Percentiles rank a stretch among this genome's conserved stretches.
Evolutionary conservation across 2,888 invertebrate genomes (phyloP).

Genomic region (Xestia sexstrigata): DNA sequence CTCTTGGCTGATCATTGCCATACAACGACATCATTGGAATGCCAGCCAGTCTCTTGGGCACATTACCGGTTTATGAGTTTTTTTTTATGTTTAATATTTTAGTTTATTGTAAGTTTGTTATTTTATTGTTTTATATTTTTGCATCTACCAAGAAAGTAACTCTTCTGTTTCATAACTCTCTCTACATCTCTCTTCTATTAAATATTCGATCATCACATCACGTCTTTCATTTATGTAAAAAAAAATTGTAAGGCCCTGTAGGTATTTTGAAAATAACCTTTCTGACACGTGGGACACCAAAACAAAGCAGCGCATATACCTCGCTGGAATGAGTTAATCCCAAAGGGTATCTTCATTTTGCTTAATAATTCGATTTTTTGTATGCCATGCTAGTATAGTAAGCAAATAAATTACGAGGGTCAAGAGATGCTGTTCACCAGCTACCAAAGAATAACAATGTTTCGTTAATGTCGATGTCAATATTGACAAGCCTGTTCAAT

Average conservation of each 20-base stretch:
- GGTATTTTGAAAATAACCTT: not conserved
- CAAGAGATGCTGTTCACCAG: conserved; percentile 16
- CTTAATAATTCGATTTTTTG: not conserved
- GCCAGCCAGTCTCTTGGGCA: too few relatives aligned
- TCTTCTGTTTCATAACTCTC: not conserved
- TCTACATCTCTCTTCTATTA: too few relatives aligned
- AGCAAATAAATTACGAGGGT: conserved; percentile 25
- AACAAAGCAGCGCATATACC: not conserved
- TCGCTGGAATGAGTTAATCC: not conserved
- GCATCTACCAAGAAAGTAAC: too few relatives aligned
- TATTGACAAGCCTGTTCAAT: conserved; percentile 48
- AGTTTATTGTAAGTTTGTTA: too few relatives aligned
- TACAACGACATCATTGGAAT: too few relatives aligned
- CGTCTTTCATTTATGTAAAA: not conserved
- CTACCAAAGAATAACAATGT: conserved; percentile 41
- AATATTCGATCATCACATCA: not conserved
- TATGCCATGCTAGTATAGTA: not conserved
- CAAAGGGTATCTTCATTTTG: not conserved
- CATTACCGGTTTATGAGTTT: too few relatives aligned
- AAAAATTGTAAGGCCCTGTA: not conserved
- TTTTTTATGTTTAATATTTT: too few relatives aligned
- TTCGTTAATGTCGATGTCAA: conserved; percentile 37
- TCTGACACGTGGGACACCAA: too few relatives aligned
- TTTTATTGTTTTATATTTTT: too few relatives aligned
- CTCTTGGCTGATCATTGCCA: too few relatives aligned